Percentiles rank a stretch among this genome's conserved stretches.
Conservation (phyloP, 1,140 invertebrate genomes). For the Linepithema humile region DNA sequence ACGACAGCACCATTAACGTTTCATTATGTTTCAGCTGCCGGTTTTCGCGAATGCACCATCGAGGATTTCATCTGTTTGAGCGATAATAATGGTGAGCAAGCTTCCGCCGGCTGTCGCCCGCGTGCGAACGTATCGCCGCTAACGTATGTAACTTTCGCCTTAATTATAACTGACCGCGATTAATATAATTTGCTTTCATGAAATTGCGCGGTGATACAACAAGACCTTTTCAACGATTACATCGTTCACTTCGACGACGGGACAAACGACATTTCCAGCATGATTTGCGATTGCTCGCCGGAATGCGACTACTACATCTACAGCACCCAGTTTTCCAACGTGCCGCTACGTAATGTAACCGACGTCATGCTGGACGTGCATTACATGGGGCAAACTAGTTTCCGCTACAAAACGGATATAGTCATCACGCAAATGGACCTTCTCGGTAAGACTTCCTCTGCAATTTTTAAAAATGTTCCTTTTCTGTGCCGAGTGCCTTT, state of each 20-base stretch:
- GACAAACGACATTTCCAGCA: neutral
- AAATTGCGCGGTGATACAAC: neutral
- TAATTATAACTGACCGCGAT: neutral
- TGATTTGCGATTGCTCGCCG: constrained; percentile 57
- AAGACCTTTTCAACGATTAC: constrained; percentile 58
- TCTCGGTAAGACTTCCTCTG: constrained; percentile 41
- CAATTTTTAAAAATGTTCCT: neutral
- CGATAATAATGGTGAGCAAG: constrained; percentile 45
- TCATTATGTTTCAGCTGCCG: constrained; percentile 22
- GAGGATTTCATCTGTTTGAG: constrained; percentile 49
- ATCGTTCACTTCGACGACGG: constrained; percentile 4
- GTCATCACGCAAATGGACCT: constrained; percentile 49
- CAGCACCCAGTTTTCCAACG: constrained; percentile 25
- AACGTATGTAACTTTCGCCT: neutral
- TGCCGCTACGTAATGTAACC: constrained; percentile 4
- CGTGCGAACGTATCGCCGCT: neutral
- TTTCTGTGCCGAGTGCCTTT: neutral
- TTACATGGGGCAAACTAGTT: constrained; percentile 53
- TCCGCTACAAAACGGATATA: constrained; percentile 60
- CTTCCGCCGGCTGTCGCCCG: neutral
- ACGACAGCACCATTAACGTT: neutral
- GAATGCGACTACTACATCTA: constrained; percentile 57
- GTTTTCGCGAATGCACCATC: constrained; percentile 45
- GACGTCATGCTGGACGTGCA: constrained; percentile 56
- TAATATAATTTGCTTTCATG: constrained; percentile 6